phyloP scores from a whole-genome alignment of 2,888 invertebrate species.

The Coelopa pilipes region DNA sequence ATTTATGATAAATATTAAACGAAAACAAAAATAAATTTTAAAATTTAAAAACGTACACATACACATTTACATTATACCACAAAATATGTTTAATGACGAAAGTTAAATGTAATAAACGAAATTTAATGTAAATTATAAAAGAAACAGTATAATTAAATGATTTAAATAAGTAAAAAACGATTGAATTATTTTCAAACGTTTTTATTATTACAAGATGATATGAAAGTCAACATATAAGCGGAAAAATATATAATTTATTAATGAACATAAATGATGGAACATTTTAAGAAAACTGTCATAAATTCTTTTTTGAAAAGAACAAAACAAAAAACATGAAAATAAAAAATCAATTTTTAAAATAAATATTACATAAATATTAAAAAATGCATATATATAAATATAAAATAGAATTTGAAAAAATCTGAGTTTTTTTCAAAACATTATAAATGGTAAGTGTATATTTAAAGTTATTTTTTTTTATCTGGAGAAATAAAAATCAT shows the following conservation, averaged over 20 bases:
- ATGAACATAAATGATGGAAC: no score
- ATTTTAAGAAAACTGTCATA: conserved; percentile 37
- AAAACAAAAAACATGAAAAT: conserved; percentile 35
- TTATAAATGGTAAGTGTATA: background rate
- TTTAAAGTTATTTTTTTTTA: no score
- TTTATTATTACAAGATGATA: background rate
- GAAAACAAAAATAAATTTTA: background rate
- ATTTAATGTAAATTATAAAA: conserved; percentile 46
- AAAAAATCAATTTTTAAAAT: conserved; percentile 42
- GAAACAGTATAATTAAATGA: conserved; percentile 25
- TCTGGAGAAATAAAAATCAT: background rate
- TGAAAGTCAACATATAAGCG: conserved; percentile 43
- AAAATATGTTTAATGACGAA: conserved; percentile 20
- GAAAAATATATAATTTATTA: conserved; percentile 40
- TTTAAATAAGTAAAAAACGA: conserved; percentile 16
- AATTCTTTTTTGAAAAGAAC: background rate
- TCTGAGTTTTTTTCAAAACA: background rate
- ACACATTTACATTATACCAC: background rate
- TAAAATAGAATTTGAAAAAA: conserved; percentile 28
- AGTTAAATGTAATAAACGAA: conserved; percentile 33
- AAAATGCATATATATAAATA: conserved; percentile 21
- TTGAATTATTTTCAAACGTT: conserved; percentile 25
- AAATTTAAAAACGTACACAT: conserved; percentile 1
- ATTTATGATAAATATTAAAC: conserved; percentile 40
- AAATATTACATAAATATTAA: conserved; percentile 17